These are phyloP conservation scores for Eublepharis macularius DNA, from an alignment of 2,113 vertebrate species.

Conservation along the genomic window DNA sequence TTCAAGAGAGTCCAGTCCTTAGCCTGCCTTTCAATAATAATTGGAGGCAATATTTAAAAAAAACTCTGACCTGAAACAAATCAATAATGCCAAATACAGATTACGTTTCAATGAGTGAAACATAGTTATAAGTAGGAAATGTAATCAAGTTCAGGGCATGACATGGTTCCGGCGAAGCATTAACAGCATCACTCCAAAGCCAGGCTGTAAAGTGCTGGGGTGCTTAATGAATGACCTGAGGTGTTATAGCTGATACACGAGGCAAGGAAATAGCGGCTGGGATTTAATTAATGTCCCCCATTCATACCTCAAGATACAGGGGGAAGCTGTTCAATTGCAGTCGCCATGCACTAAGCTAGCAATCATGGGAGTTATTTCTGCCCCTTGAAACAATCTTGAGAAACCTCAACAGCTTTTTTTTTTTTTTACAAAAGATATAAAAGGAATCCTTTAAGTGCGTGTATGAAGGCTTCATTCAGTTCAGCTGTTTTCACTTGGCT, in stretches of 20 bases:
- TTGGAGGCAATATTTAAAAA: slow-evolving; percentile 13
- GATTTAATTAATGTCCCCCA: background rate
- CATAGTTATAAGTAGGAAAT: slow-evolving; percentile 40
- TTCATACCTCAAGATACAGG: slow-evolving; percentile 12
- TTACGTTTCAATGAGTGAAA: slow-evolving; percentile 34
- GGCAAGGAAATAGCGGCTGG: slow-evolving; percentile 24
- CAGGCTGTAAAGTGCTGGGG: slow-evolving; percentile 22
- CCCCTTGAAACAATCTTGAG: fast-evolving
- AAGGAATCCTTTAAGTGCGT: background rate
- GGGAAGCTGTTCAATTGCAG: slow-evolving; percentile 26
- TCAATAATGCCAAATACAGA: slow-evolving; percentile 41
- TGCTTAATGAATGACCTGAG: slow-evolving; percentile 42
- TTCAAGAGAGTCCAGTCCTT: slow-evolving; percentile 43
- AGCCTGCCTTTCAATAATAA: slow-evolving; percentile 41
- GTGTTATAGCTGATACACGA: background rate
- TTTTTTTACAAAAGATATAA: background rate
- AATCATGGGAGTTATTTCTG: slow-evolving; percentile 1
- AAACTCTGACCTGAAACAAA: slow-evolving; percentile 7
- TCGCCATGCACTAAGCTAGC: slow-evolving; percentile 6
- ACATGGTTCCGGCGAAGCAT: slow-evolving; percentile 6
- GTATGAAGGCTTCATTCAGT: background rate
- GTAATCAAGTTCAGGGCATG: slow-evolving; percentile 21
- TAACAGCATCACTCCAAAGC: slow-evolving; percentile 19
- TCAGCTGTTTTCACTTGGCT: background rate
- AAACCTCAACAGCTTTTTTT: background rate